Percentiles rank a stretch among this genome's conserved stretches.
phyloP scores from a whole-genome alignment of 1,140 invertebrate species.

The Antheraea mylitta region DNA sequence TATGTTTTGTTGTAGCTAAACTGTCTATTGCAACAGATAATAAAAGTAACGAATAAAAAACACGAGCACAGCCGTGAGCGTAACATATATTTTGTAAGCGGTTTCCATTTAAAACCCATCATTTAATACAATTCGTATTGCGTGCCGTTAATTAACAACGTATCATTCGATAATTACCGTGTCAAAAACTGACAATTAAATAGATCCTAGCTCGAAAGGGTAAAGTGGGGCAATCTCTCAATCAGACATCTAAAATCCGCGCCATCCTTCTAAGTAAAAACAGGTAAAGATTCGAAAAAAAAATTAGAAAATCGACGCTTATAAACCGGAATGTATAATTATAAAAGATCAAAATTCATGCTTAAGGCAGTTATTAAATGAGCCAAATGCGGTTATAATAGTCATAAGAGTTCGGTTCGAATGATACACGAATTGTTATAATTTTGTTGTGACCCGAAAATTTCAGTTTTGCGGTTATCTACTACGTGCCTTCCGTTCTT shows the following conservation, averaged over 20 bases:
- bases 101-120: not conserved
- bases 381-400: constrained; percentile 73
- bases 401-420: constrained; percentile 37
- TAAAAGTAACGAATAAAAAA: too few relatives aligned
- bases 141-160: constrained; percentile 10
- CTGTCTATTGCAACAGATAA: too few relatives aligned
- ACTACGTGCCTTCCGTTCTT: constrained; percentile 51
- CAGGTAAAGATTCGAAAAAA: constrained; percentile 55
- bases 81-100: not conserved
- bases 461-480: constrained; percentile 31
- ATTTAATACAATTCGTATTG: constrained; percentile 6
- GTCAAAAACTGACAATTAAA: constrained; percentile 42
- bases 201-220: constrained; percentile 30
- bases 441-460: constrained; percentile 28
- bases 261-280: constrained; percentile 51
- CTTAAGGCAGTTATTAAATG: constrained; percentile 63
- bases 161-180: constrained; percentile 10
- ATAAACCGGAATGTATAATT: constrained; percentile 65
- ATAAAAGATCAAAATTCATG: constrained; percentile 63
- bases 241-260: constrained; percentile 31
- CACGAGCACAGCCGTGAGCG: too few relatives aligned
- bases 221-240: constrained; percentile 46
- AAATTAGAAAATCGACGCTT: constrained; percentile 36
- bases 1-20: too few relatives aligned
- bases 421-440: constrained; percentile 51